Evolutionary conservation across 2,113 vertebrate genomes (phyloP).

Genomic region (Erythrolamprus reginae): DNA sequence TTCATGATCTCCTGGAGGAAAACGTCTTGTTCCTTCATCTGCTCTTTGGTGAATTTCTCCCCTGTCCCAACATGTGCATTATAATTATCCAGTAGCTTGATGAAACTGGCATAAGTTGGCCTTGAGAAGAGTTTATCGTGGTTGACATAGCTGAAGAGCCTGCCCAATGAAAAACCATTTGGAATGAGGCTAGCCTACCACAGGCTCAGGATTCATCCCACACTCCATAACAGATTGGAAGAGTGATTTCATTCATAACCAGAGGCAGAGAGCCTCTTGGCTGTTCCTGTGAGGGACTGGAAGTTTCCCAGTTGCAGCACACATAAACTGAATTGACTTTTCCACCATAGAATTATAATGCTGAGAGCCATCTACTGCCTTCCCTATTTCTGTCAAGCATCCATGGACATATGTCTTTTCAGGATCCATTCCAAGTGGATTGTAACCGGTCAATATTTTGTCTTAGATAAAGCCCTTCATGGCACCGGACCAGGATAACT

Average conservation of each 20-base stretch:
- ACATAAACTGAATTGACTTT: background rate
- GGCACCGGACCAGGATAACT: too few relatives aligned
- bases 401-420: background rate
- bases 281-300: background rate
- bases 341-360: background rate
- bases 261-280: background rate
- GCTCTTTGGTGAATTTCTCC: constrained; percentile 73
- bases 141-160: constrained; percentile 80
- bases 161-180: constrained; percentile 36
- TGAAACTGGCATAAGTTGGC: constrained; percentile 82
- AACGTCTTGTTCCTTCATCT: constrained; percentile 79
- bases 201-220: background rate
- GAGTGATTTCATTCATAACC: background rate
- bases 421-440: background rate
- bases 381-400: background rate
- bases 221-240: background rate
- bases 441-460: background rate
- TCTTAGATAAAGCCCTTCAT: too few relatives aligned
- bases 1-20: constrained; percentile 83
- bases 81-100: constrained; percentile 89
- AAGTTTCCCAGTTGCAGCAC: background rate
- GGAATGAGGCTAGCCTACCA: background rate
- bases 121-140: constrained; percentile 76
- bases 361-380: background rate
- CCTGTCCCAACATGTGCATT: constrained; percentile 71